Base-by-base conservation (phyloP, 2,113 vertebrate genomes). In the Phalacrocorax brasilianus region DNA sequence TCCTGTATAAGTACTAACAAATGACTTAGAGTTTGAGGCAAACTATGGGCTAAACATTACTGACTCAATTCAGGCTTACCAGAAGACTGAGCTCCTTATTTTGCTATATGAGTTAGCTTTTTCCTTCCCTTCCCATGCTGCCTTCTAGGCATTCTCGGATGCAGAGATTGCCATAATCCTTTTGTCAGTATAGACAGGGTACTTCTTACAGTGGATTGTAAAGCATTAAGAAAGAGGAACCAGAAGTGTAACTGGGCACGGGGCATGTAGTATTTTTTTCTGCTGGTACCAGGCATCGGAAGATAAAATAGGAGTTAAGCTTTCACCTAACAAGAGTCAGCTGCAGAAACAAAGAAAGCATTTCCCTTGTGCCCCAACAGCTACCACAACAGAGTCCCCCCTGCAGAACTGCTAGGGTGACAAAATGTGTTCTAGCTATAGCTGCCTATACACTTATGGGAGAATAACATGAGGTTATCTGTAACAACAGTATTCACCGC, bases 131-230 rank as follows among this genome's bases (percentile, higher is more conserved):
- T 84, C 50, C 38, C 32, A 8, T 28, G 33, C 49, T 62, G 55
- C 65, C 22, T 33, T 38, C 44, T 49, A 84, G 22, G 47, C 33
- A 77, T 22, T 33, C 22, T 30, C 0, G 0, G 0, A 1, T 55
- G 59, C 82, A 87, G 73, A 80, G 24, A 50, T 14, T 72, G 32
- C 32, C 56, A 49, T 28, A 89, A 77, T 42, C 16, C 52, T 58
- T 83, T 59, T 21, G 66, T 53, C 88, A 63, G 50, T 89, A 87
- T 2, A 59, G 47, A 50, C 7, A 67, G 18, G 59, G 52, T 13
- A 74, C 55, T 63, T 78, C 55, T 40, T 49, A 70, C 6, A 71
- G 45, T 32, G 33, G 50, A 52, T 24, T 70, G 71, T 26, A 73
- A 67, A 61, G 42, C 59, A 58, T 44, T 72, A 88, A 63, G 28